Evolutionary conservation across 2,113 vertebrate genomes (phyloP).

Genomic region (Loxodonta africana): DNA sequence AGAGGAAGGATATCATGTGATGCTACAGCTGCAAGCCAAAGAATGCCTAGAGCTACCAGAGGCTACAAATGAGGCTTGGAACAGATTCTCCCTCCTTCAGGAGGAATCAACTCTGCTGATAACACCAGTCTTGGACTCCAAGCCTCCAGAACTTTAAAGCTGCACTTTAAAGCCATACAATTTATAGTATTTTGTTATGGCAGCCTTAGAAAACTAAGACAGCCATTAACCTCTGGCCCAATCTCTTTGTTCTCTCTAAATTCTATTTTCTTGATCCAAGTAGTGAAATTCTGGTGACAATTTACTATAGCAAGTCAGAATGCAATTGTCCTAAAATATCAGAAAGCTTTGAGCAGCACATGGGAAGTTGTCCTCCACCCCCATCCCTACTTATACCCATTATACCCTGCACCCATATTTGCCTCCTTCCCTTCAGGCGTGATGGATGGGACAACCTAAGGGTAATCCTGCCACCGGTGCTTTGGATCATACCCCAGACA

Average conservation of each 20-base stretch:
- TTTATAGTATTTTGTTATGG: background rate
- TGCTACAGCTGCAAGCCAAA: background rate
- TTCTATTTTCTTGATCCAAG: slow-evolving; percentile 43
- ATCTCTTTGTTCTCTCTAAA: slow-evolving; percentile 10
- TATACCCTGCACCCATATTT: background rate
- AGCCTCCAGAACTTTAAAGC: background rate
- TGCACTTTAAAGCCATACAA: background rate
- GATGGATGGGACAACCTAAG: background rate
- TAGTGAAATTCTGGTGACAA: slow-evolving; percentile 8
- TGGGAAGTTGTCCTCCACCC: background rate
- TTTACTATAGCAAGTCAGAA: slow-evolving; percentile 23
- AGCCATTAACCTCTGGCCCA: background rate
- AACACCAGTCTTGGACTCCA: background rate
- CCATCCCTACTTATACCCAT: background rate
- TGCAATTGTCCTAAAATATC: slow-evolving; percentile 26
- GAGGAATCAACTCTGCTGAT: background rate
- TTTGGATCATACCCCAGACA: background rate
- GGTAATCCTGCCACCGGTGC: background rate
- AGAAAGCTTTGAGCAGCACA: background rate
- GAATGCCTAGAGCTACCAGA: background rate
- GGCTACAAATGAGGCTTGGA: background rate
- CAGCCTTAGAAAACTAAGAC: background rate
- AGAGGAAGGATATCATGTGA: background rate
- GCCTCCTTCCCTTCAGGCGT: background rate
- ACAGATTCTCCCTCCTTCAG: background rate